Base-by-base conservation (phyloP, 2,113 vertebrate species). In the human region DNA sequence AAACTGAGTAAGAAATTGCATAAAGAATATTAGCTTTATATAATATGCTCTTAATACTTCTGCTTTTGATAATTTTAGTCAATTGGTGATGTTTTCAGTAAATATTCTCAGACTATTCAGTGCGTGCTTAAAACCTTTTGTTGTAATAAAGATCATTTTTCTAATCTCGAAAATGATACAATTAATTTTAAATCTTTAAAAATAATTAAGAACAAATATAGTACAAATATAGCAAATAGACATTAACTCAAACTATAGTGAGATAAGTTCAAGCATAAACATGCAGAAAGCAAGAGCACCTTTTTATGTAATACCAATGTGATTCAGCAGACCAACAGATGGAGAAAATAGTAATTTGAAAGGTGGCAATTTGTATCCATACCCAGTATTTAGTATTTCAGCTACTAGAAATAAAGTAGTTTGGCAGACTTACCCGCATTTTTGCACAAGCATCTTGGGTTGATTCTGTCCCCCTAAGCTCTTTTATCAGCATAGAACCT, bases 401-500 rank as follows among this genome's bases (percentile, higher is more conserved):
- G 72, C 1, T 32, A 89, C 89, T 3, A 95, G 61, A 97, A 88
- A 97, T 93, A 97, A 38, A 98, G 35, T 18, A 38, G 45, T 89
- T 94, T 97, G 93, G 97, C 4, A 96, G 96, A 98, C 99, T 99
- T 99, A 99, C 99, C 99, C 99, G 99, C 99, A 99, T 99, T 99
- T 99, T 99, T 97, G 99, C 99, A 97, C 99, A 99, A 1, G 99
- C 99, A 93, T 99, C 99, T 97, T 99, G 99, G 95, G 99, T 99
- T 89, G 99, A 99, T 96, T 99, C 99, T 14, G 99, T 99, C 76
- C 99, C 99, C 98, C 99, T 99, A 97, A 99, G 98, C 98, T 99
- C 99, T 98, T 99, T 99, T 95, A 99, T 99, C 99, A 99, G 98
- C 99, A 99, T 99, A 97, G 99, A 99, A 98, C 99, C 99, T 99